Evolutionary conservation across 2,113 vertebrate genomes (phyloP), one percentile per base, ranked within the genome.

Genomic region (Nothobranchius furzeri): DNA sequence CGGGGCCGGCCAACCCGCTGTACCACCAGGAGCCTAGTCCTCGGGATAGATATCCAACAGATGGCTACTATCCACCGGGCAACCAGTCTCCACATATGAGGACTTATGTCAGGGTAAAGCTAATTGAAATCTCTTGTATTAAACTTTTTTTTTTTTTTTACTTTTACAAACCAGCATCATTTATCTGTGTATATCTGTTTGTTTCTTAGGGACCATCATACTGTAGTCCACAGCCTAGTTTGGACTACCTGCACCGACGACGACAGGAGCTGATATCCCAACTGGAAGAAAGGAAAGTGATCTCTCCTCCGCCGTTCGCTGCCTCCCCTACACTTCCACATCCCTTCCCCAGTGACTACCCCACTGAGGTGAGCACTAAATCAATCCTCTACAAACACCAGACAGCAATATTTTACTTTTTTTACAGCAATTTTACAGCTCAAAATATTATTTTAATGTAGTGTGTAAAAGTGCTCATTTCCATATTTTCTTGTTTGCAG

Each of bases 211-310:
- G 83, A 8, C 68, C 73, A 14, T 81, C 92, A 24, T 95, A 92
- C 63, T 85, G 86, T 3, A 13, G 90, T 71, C 84, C 84, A n/a
- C 96, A 96, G 82, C 93, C 93, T 60, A 98, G 95, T 82, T 91
- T 99, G 60, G 96, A 97, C 59, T 96, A 98, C 61, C 90, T 99
- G 61, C 96, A 99, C 86, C 92, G 95, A 40, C 92, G 97, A 50
- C 93, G 96, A 4, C 97, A 98, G 70, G 97, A 99, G 90, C 94
- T 99, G 64, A 93, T 99, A 92, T 96, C 96, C 36, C 97, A 99
- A 66, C 88, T 99, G 7, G 96, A 98, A 84, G 97, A 98, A 84
- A 95, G 96, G 75, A 96, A 97, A 70, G 96, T 98, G 55, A 96
- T 98, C 85, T 98, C 98, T 20, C 97, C 98, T 13, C 97, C 96